A percentile compares a stretch with the other conserved stretches of the same genome.
These are phyloP conservation scores for Aegotheles bennettii DNA, from an alignment of 2,113 vertebrate species.

Conservation along the genomic window DNA sequence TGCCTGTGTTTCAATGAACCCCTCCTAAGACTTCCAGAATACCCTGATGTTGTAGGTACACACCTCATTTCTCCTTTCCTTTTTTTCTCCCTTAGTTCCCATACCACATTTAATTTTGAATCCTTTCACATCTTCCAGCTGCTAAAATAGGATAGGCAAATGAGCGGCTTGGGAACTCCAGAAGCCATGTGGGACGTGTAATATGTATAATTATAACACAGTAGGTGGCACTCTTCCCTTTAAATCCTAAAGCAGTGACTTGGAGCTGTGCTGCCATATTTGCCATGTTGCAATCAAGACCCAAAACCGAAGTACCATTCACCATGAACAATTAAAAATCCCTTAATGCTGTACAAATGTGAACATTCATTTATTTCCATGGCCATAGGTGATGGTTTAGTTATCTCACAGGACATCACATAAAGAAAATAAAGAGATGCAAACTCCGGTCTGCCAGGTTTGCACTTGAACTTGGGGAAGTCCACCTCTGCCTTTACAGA, in stretches of 20 bases:
- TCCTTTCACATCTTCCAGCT: not conserved
- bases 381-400: not conserved
- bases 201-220: not conserved
- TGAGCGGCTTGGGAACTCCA: not conserved
- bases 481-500: not conserved
- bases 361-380: not conserved
- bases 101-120: not conserved
- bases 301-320: not conserved
- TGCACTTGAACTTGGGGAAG: not conserved
- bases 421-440: not conserved
- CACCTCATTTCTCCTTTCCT: not conserved
- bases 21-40: not conserved
- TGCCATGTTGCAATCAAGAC: not conserved
- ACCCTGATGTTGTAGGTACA: not conserved
- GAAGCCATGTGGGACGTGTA: not conserved
- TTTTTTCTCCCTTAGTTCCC: not conserved
- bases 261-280: not conserved
- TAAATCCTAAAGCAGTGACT: not conserved
- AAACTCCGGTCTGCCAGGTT: not conserved
- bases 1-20: not conserved
- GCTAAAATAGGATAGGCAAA: not conserved
- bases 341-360: not conserved
- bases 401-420: not conserved
- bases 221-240: slow-evolving; percentile 56
- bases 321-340: not conserved